These are phyloP conservation scores for Crotalus adamanteus DNA, from an alignment of 2,797 vertebrate genomes.

Conservation along the genomic window DNA sequence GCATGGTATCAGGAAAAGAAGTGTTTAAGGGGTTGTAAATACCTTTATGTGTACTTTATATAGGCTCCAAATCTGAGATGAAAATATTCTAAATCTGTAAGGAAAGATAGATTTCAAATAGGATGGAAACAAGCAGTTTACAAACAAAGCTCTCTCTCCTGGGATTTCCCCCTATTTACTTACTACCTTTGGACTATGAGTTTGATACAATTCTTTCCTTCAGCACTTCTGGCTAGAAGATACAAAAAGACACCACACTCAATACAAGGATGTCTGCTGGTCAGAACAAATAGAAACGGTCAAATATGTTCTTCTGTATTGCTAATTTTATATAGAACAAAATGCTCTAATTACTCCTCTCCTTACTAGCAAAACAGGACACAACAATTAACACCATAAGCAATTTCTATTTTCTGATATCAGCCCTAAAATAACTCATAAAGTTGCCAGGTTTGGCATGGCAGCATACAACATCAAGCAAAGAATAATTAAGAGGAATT, in stretches of 20 bases:
- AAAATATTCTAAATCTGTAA: background rate
- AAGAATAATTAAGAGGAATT: background rate
- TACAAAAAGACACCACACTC: background rate
- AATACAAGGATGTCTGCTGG: background rate
- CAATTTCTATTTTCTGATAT: background rate
- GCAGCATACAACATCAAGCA: background rate
- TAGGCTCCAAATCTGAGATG: background rate
- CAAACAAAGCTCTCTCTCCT: background rate
- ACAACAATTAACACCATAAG: background rate
- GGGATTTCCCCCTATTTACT: background rate
- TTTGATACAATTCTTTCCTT: background rate
- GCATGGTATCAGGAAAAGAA: background rate
- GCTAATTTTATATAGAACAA: background rate
- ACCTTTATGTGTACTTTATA: background rate
- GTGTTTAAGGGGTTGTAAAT: background rate
- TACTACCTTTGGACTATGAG: background rate
- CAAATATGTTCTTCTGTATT: background rate
- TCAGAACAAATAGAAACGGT: background rate
- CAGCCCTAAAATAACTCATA: background rate
- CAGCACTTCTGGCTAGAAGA: background rate
- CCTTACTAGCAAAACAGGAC: background rate
- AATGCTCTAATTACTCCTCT: background rate
- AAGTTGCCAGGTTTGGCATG: background rate
- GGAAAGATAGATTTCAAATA: background rate
- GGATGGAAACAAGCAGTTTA: background rate